Evolutionary conservation across 2,888 invertebrate genomes (phyloP).

Genomic region (Colletes collaris): DNA sequence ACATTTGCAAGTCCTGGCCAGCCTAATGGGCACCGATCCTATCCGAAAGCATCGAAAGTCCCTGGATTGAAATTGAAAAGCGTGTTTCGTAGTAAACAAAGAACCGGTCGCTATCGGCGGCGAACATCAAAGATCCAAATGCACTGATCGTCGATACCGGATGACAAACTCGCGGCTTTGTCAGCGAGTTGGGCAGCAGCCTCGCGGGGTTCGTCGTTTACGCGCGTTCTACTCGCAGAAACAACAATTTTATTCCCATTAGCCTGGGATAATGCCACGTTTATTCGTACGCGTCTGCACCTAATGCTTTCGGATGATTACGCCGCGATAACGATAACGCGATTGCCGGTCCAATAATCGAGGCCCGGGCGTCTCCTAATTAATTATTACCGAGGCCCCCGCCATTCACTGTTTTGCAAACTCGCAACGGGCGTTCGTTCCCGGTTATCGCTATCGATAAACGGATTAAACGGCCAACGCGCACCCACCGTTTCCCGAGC

Average conservation of each 20-base stretch:
- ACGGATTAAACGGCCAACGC: background rate
- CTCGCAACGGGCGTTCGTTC: background rate
- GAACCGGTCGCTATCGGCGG: constrained; percentile 5
- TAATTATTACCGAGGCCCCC: constrained; percentile 53
- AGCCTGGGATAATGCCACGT: constrained; percentile 63
- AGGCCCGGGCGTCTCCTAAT: constrained; percentile 54
- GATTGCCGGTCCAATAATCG: constrained; percentile 62
- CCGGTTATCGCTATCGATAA: constrained; percentile 10
- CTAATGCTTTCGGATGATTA: constrained; percentile 66
- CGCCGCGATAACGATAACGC: constrained; percentile 61
- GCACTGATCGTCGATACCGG: constrained; percentile 2
- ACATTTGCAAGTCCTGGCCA: background rate
- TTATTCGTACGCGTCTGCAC: constrained; percentile 60
- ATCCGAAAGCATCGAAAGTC: constrained; percentile 6
- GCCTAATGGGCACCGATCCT: constrained; percentile 11
- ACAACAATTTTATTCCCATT: constrained; percentile 72
- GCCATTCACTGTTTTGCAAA: constrained; percentile 34
- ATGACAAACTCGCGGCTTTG: constrained; percentile 22
- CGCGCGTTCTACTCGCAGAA: constrained; percentile 27
- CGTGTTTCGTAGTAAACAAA: constrained; percentile 6
- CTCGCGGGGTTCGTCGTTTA: constrained; percentile 15
- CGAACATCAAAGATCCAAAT: background rate
- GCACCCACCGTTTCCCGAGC: background rate
- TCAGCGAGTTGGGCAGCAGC: constrained; percentile 19
- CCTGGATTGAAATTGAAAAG: constrained; percentile 12